phyloP scores from a whole-genome alignment of 2,797 vertebrate genomes.

The Parauchenoglanis ngamensis region DNA sequence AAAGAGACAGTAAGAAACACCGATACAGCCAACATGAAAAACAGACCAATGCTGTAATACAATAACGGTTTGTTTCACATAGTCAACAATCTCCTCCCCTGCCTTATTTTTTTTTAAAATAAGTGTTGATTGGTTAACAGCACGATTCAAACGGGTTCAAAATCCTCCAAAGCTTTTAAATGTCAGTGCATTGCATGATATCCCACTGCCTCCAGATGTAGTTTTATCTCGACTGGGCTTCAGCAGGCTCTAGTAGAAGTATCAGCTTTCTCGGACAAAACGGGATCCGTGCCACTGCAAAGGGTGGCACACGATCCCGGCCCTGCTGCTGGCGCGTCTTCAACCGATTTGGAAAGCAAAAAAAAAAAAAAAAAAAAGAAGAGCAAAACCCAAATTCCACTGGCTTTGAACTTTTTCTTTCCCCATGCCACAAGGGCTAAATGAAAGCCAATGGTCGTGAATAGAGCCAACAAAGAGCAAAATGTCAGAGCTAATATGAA shows the following conservation, averaged over 20 bases:
- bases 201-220: conserved; percentile 47
- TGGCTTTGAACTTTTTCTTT: conserved; percentile 21
- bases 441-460: conserved; percentile 44
- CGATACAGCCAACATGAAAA: neutral
- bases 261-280: conserved; percentile 33
- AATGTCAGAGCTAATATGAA: conserved; percentile 53
- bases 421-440: conserved; percentile 44
- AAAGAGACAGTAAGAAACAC: neutral
- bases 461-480: conserved; percentile 47
- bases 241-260: conserved; percentile 40
- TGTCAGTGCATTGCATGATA: conserved; percentile 49
- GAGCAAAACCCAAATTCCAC: conserved; percentile 38
- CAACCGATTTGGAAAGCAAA: conserved; percentile 43
- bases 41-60: too few relatives aligned
- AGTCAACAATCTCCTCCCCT: neutral
- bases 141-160: conserved; percentile 30
- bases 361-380: conserved; percentile 14
- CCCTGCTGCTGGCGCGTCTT: conserved; percentile 43
- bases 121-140: neutral
- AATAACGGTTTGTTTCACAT: conserved; percentile 1
- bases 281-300: conserved; percentile 36
- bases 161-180: conserved; percentile 52
- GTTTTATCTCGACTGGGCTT: conserved; percentile 42
- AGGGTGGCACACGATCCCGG: conserved; percentile 41
- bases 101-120: neutral